Percentiles rank a stretch among this genome's conserved stretches.
Conservation (phyloP, 1,140 invertebrate genomes). For the Trachymyrmex cornetzi region DNA sequence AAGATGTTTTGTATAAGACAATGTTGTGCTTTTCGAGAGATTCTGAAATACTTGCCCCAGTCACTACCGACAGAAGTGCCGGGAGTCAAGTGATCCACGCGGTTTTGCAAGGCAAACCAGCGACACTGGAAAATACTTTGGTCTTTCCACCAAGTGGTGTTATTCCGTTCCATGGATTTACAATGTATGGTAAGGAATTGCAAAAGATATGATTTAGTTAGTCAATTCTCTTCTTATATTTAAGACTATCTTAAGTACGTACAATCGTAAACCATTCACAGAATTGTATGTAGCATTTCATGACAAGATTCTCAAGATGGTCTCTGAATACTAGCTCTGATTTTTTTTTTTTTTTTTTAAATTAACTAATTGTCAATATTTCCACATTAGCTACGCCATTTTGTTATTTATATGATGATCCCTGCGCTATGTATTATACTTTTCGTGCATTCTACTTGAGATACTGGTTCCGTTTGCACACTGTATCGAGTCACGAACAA, state of each 20-base stretch:
- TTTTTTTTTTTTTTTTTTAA: background rate
- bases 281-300: no score
- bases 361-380: slow-evolving; percentile 13
- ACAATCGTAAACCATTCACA: no score
- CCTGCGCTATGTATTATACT: slow-evolving; percentile 94
- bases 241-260: no score
- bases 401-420: slow-evolving; percentile 97
- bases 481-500: slow-evolving; percentile 96
- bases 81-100: slow-evolving; percentile 87
- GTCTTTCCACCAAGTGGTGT: slow-evolving; percentile 97
- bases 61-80: slow-evolving; percentile 87
- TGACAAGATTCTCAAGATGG: no score
- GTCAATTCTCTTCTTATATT: no score
- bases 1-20: slow-evolving; percentile 97
- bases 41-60: slow-evolving; percentile 91
- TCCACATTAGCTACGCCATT: slow-evolving; percentile 93
- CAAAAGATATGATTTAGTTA: background rate
- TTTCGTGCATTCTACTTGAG: slow-evolving; percentile 96
- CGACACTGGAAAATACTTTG: slow-evolving; percentile 90
- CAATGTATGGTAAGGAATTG: slow-evolving; percentile 95
- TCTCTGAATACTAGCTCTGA: no score
- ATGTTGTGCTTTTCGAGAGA: slow-evolving; percentile 97
- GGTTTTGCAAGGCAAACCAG: slow-evolving; percentile 91
- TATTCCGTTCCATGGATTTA: slow-evolving; percentile 98
- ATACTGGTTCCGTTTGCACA: slow-evolving; percentile 96